A percentile compares a stretch with the other conserved stretches of the same genome.
These are phyloP conservation scores for Sebastes diaconus DNA, from an alignment of 2,797 vertebrate species.

Conservation along the genomic window DNA sequence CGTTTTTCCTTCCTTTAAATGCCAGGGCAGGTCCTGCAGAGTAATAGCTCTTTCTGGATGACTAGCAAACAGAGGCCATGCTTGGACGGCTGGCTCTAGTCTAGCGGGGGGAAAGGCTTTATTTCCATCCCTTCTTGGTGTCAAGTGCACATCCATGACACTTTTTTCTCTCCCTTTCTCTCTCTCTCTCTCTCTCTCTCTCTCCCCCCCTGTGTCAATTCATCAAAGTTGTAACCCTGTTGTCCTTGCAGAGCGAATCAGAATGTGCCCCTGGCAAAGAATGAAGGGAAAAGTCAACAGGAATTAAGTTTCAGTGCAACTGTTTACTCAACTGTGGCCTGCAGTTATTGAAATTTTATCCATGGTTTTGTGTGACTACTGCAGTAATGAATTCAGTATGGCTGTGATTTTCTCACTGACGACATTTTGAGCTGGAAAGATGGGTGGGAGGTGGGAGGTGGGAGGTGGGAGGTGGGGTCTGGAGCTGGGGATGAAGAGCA, in stretches of 20 bases:
- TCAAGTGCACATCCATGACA: conserved; percentile 80
- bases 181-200: conserved; percentile 69
- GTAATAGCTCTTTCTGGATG: conserved; percentile 49
- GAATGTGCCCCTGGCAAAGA: conserved; percentile 96
- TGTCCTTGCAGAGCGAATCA: conserved; percentile 94
- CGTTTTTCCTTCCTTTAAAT: conserved; percentile 28
- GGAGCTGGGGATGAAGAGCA: conserved; percentile 26
- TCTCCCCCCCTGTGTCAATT: conserved; percentile 87
- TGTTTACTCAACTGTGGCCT: conserved; percentile 99
- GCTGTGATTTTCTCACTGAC: conserved; percentile 92
- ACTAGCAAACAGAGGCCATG: conserved; percentile 47
- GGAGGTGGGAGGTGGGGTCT: conserved; percentile 6
- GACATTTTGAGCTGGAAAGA: conserved; percentile 83
- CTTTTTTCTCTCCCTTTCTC: conserved; percentile 62
- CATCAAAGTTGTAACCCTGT: conserved; percentile 95
- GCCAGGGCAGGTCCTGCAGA: conserved; percentile 32
- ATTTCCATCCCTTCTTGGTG: conserved; percentile 67
- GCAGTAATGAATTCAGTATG: conserved; percentile 99
- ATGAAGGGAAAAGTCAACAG: conserved; percentile 98
- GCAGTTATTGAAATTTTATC: conserved; percentile 99
- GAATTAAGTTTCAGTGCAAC: conserved; percentile 99
- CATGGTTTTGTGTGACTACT: conserved; percentile 98
- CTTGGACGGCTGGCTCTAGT: conserved; percentile 40
- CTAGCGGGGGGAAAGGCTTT: conserved; percentile 45
- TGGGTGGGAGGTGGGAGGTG: conserved; percentile 51